Percentiles rank a stretch among this genome's conserved stretches.
phyloP scores from a whole-genome alignment of 2,797 vertebrate genomes.

The Sebastes taczanowskii region DNA sequence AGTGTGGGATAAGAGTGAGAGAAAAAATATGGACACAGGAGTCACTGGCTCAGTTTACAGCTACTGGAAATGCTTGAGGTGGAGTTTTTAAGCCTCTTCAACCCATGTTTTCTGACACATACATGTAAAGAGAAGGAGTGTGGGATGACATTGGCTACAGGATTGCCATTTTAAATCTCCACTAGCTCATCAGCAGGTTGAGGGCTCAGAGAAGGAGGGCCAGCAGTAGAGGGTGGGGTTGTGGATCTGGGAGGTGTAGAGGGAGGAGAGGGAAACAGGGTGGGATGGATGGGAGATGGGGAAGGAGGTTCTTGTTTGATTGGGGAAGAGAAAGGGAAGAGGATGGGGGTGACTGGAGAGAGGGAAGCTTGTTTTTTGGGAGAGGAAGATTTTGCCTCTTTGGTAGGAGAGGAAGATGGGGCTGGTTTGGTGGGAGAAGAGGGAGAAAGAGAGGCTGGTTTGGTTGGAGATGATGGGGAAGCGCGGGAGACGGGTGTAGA shows the following conservation, averaged over 20 bases:
- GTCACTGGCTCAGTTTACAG: constrained; percentile 67
- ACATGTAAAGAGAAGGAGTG: not conserved
- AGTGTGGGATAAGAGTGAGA: not conserved
- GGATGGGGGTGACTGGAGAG: constrained; percentile 16
- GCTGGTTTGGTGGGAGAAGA: not conserved
- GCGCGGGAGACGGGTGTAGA: constrained; percentile 14
- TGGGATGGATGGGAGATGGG: constrained; percentile 45
- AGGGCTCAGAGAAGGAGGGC: constrained; percentile 21
- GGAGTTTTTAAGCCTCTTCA: not conserved
- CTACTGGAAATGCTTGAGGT: constrained; percentile 24
- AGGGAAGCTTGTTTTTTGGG: constrained; percentile 12
- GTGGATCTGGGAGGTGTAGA: constrained; percentile 60
- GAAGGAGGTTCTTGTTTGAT: constrained; percentile 43
- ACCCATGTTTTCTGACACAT: not conserved
- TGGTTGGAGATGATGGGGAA: constrained; percentile 13
- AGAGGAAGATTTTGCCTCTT: not conserved
- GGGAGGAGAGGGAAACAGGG: constrained; percentile 70
- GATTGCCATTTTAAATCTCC: constrained; percentile 19
- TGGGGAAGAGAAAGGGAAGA: constrained; percentile 49
- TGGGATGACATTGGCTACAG: not conserved
- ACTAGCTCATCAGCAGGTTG: constrained; percentile 68
- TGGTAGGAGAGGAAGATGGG: not conserved
- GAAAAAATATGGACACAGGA: constrained; percentile 6
- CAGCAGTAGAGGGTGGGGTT: constrained; percentile 14
- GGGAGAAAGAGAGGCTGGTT: not conserved